A percentile compares a stretch with the other conserved stretches of the same genome.
Evolutionary conservation across 2,888 invertebrate species (phyloP).

Genomic region (Abrostola tripartita): DNA sequence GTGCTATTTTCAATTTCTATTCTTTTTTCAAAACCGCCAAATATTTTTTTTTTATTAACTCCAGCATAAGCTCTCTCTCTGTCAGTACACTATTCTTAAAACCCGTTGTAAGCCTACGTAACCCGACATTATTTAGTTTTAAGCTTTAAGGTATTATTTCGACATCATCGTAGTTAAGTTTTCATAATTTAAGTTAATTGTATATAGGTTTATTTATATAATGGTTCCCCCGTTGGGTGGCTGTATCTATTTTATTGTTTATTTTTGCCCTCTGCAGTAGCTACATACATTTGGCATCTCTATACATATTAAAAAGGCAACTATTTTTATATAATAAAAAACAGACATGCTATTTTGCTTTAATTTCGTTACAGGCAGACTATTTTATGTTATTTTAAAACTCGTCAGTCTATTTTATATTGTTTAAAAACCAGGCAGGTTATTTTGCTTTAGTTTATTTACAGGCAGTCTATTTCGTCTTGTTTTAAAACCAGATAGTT

Average conservation of each 20-base stretch:
- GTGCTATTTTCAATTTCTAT: no score
- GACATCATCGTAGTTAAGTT: slow-evolving; percentile 35
- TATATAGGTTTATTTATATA: slow-evolving; percentile 28
- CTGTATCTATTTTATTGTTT: slow-evolving; percentile 28
- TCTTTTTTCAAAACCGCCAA: background rate
- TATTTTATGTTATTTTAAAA: background rate
- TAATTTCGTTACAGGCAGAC: background rate
- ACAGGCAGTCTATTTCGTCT: no score
- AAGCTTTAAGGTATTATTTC: slow-evolving; percentile 47
- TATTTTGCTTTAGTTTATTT: no score
- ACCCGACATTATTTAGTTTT: slow-evolving; percentile 36
- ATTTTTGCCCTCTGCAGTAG: slow-evolving; percentile 64
- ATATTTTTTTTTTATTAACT: background rate
- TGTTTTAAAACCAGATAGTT: no score
- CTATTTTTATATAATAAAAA: slow-evolving; percentile 19
- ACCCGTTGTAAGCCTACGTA: slow-evolving; percentile 43
- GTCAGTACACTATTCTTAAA: background rate
- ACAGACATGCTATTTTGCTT: background rate
- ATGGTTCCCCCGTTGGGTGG: slow-evolving; percentile 53
- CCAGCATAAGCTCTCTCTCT: background rate
- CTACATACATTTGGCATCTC: slow-evolving; percentile 38
- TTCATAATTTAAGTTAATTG: slow-evolving; percentile 29
- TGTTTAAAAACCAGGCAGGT: no score
- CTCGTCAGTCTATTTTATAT: no score
- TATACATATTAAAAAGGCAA: slow-evolving; percentile 21